A percentile compares a stretch with the other conserved stretches of the same genome.
These are phyloP conservation scores for Urocolius indicus DNA, from an alignment of 2,113 vertebrate species.

Conservation along the genomic window DNA sequence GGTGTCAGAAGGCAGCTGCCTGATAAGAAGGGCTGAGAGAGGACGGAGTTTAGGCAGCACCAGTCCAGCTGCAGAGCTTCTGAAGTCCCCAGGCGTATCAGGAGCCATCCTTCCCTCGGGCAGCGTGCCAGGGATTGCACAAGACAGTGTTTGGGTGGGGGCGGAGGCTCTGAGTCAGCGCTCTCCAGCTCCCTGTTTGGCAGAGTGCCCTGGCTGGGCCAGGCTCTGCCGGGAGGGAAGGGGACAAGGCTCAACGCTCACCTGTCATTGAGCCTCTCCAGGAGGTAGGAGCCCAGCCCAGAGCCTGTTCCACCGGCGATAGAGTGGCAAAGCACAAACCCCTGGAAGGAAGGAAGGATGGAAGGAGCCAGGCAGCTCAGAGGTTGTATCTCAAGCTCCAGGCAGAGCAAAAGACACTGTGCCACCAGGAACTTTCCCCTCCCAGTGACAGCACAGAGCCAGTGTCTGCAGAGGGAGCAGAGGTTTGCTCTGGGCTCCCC, in stretches of 20 bases:
- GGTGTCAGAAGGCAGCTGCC: background rate
- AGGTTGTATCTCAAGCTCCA: background rate
- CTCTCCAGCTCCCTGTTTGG: background rate
- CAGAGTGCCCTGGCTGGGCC: background rate
- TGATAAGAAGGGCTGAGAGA: background rate
- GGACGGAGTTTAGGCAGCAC: background rate
- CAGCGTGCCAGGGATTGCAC: constrained; percentile 30
- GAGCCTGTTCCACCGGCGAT: constrained; percentile 97
- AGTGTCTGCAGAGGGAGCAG: fast-evolving
- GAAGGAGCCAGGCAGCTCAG: background rate
- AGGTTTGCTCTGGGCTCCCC: background rate
- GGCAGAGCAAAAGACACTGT: background rate
- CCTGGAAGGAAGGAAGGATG: constrained; percentile 74
- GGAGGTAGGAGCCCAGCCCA: constrained; percentile 93
- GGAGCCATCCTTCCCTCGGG: background rate
- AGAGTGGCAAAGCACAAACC: constrained; percentile 97
- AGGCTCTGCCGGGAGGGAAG: background rate
- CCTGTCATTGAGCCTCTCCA: constrained; percentile 98
- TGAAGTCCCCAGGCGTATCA: background rate
- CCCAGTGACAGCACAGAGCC: background rate
- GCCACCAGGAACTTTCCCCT: background rate
- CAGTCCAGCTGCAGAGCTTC: background rate
- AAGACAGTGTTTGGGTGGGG: constrained; percentile 57
- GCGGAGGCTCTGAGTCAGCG: constrained; percentile 62
- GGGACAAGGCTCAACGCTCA: constrained; percentile 38